Evolutionary conservation across 2,888 invertebrate genomes (phyloP).

Genomic region (Tachina grossa): DNA sequence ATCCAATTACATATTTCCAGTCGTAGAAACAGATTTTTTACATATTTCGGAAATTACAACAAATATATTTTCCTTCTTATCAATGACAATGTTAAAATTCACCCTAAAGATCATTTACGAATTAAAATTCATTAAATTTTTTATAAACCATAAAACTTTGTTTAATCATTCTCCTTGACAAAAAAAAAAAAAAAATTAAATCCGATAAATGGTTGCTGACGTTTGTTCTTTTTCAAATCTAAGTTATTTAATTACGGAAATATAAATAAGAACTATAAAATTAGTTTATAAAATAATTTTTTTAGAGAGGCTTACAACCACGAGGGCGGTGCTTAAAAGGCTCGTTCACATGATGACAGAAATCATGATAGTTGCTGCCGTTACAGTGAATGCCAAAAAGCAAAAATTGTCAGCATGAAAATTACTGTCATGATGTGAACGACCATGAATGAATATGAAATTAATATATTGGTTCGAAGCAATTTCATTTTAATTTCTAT

Average conservation of each 20-base stretch:
- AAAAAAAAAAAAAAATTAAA: slow-evolving; percentile 6
- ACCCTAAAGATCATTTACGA: slow-evolving; percentile 32
- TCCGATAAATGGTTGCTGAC: slow-evolving; percentile 14
- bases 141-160: not conserved
- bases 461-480: no score
- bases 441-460: no score
- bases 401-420: no score
- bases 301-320: not conserved
- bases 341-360: no score
- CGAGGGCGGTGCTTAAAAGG: not conserved
- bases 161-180: slow-evolving; percentile 21
- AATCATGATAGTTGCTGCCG: no score
- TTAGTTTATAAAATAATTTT: no score
- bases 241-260: slow-evolving; percentile 4
- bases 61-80: not conserved
- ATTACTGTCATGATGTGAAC: no score
- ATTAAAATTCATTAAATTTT: not conserved
- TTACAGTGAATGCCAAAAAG: no score
- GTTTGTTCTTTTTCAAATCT: not conserved
- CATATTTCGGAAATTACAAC: not conserved
- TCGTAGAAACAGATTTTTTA: not conserved
- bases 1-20: not conserved
- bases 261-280: not conserved
- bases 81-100: not conserved
- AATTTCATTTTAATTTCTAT: no score